phyloP scores from a whole-genome alignment of 2,113 vertebrate genomes.

The Passer domesticus region DNA sequence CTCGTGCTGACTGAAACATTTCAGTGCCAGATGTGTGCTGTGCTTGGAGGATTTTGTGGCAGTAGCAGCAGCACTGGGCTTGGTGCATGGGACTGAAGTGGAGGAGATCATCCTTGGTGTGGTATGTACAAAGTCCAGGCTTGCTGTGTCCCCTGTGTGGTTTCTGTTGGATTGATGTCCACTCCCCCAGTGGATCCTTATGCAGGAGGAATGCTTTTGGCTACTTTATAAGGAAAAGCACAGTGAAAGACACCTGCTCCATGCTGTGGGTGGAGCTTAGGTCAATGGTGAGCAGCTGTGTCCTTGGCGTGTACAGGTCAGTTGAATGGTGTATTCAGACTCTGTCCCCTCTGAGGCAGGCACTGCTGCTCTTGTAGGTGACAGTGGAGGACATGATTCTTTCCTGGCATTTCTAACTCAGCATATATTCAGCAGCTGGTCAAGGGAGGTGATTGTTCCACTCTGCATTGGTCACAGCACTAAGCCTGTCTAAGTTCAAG shows the following conservation, averaged over 20 bases:
- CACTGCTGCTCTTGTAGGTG: neutral
- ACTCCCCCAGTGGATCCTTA: neutral
- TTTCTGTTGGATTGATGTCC: accelerated
- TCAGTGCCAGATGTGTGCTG: neutral
- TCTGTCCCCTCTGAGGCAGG: neutral
- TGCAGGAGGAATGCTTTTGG: neutral
- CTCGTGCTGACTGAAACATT: accelerated
- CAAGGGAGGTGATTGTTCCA: neutral
- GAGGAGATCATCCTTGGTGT: neutral
- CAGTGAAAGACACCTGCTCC: neutral
- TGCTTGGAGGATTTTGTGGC: neutral
- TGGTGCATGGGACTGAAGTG: accelerated
- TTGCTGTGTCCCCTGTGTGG: neutral
- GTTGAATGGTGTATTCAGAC: accelerated
- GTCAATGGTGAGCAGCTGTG: neutral
- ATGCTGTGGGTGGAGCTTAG: neutral
- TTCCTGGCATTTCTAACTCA: neutral
- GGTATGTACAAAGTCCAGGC: neutral
- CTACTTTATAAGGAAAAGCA: neutral
- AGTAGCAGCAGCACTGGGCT: neutral
- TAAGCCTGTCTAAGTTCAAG: neutral
- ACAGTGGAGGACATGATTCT: neutral
- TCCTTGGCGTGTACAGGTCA: neutral
- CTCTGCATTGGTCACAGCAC: neutral
- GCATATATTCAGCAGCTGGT: neutral